These are phyloP conservation scores for Eutrigla gurnardus DNA, from an alignment of 2,797 vertebrate genomes.

Conservation along the genomic window DNA sequence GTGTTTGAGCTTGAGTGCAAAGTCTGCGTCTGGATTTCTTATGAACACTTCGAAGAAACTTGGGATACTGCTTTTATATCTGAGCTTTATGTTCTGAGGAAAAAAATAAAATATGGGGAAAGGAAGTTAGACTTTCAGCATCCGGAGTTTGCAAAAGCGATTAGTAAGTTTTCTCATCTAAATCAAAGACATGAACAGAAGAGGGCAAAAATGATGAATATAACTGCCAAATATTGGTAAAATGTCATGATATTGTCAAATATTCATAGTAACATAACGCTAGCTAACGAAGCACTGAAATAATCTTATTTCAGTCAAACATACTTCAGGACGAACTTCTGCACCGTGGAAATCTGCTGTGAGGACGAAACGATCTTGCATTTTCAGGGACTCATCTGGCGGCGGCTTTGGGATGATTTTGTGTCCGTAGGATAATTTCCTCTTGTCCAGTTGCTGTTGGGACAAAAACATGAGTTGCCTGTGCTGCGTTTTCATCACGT, in stretches of 20 bases:
- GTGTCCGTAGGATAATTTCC: neutral
- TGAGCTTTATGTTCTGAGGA: neutral
- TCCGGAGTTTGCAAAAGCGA: neutral
- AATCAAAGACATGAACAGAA: neutral
- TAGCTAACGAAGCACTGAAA: too few relatives aligned
- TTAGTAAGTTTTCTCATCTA: neutral
- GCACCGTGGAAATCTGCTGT: neutral
- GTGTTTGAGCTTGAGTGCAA: fast-evolving
- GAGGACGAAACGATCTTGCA: neutral
- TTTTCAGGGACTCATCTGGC: neutral
- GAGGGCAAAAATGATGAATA: too few relatives aligned
- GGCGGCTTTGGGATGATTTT: neutral
- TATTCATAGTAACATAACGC: too few relatives aligned
- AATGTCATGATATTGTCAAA: too few relatives aligned
- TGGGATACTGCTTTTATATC: neutral
- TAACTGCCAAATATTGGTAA: too few relatives aligned
- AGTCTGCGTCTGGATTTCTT: neutral
- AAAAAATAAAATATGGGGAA: neutral
- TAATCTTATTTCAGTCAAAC: neutral
- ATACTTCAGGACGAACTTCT: neutral
- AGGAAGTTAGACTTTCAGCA: neutral
- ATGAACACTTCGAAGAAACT: slow-evolving; percentile 8
- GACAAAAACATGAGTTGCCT: neutral
- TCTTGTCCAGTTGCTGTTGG: neutral
- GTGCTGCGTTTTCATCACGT: neutral